phyloP scores from a whole-genome alignment of 2,113 vertebrate species.

The Periophthalmodon schlosseri region DNA sequence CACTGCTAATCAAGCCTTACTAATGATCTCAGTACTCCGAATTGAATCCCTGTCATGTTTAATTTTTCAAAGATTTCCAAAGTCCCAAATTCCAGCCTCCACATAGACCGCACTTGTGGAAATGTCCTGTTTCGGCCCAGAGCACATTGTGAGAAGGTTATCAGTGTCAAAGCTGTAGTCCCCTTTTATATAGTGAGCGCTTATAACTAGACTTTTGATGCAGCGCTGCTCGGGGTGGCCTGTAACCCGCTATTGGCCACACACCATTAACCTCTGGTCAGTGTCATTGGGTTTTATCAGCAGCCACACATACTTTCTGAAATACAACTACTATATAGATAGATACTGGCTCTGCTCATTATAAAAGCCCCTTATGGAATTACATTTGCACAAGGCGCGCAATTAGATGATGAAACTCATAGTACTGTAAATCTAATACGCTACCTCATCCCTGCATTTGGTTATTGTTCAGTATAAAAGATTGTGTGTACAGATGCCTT shows the following conservation, averaged over 20 bases:
- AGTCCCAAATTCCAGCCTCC: background rate
- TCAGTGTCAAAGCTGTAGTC: constrained; percentile 10
- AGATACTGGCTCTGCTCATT: constrained; percentile 13
- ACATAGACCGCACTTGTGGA: background rate
- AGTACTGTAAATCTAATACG: constrained; percentile 2
- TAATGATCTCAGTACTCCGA: constrained; percentile 20
- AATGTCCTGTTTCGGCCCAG: constrained; percentile 21
- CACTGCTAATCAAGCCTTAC: constrained; percentile 28
- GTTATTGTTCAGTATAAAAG: constrained; percentile 22
- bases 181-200: constrained; percentile 24
- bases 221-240: constrained; percentile 22
- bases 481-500: constrained; percentile 2
- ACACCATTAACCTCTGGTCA: constrained; percentile 57
- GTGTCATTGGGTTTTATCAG: constrained; percentile 37
- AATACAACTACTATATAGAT: constrained; percentile 29
- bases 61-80: constrained; percentile 14
- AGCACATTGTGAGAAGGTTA: constrained; percentile 18
- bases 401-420: constrained; percentile 16
- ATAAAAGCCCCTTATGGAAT: constrained; percentile 12
- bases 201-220: constrained; percentile 36
- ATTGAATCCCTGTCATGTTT: constrained; percentile 29
- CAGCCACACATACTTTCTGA: constrained; percentile 34
- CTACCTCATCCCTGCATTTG: constrained; percentile 9
- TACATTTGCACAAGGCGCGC: constrained; percentile 5
- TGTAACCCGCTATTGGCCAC: constrained; percentile 43